Evolutionary conservation across 2,888 invertebrate genomes (phyloP), one percentile per base, ranked within the genome.

Genomic region (Clusia tigrina): DNA sequence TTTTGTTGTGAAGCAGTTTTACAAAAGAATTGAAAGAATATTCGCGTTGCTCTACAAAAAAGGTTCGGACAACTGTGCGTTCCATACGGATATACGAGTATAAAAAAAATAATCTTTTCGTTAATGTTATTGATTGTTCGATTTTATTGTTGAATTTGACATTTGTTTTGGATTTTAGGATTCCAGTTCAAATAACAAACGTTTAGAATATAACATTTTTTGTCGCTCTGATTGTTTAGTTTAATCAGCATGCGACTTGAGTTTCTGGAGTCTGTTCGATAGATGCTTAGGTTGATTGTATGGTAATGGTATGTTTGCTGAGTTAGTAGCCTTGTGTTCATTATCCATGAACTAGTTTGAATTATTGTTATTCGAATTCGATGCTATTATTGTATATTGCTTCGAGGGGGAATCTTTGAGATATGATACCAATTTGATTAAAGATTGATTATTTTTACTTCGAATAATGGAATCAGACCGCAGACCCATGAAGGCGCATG

Each of bases 341-440:
- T 48, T 48, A 48, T 48, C 20, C 48, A 48, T 48, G 48, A 48
- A 48, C 48, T 48, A 48, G 48, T 48, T 48, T 22, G 22, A 48
- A 48, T 48, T 22, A 20, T 2, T 15, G 32, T 9, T 32, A 9
- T 42, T 15, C n/a, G 42, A n/a, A n/a, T n/a, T 42, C n/a, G 42
- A 15, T 42, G 42, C n/a, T 42, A 17, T 42, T n/a, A n/a, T 3
- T 3, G 22, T 48, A 20, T 48, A 20, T 48, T 48, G 18, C 48
- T 20, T 48, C 20, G 22, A 48, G 5, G 15, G 18, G 20, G 20
- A 48, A 12, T 3, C 3, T 48, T 48, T 48, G 18, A 5, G 5
- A 6, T 3, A 5, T n/a, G n/a, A n/a, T 18, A 15, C 48, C 10
- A 3, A 42, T 20, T 48, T 48, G 48, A 22, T 48, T 18, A 18